A percentile compares a stretch with the other conserved stretches of the same genome.
These are phyloP conservation scores for Mantis religiosa DNA, from an alignment of 2,888 invertebrate genomes.

Conservation along the genomic window DNA sequence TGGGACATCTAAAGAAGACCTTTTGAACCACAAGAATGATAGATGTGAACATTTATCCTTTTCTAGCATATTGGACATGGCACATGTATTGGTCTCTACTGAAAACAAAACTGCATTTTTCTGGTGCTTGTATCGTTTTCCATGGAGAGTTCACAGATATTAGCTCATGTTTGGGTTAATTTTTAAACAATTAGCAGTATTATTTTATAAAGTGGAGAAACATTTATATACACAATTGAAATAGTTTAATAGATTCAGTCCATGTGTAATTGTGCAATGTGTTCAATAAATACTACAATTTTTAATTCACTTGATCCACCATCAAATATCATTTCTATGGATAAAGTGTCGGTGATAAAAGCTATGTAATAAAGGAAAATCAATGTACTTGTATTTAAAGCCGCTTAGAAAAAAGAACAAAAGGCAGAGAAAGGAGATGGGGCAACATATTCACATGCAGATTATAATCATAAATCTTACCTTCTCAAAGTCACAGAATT, in stretches of 20 bases:
- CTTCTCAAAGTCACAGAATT: slow-evolving; percentile 59
- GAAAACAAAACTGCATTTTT: background rate
- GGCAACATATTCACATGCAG: background rate
- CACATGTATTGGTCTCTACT: background rate
- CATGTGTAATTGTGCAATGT: background rate
- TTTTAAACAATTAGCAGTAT: too few relatives aligned
- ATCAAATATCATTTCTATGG: too few relatives aligned
- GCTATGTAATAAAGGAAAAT: background rate
- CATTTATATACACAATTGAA: background rate
- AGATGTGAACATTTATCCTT: background rate
- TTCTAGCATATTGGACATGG: background rate
- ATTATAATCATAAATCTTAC: slow-evolving; percentile 38
- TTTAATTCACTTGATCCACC: background rate
- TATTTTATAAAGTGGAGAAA: background rate
- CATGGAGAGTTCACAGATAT: background rate
- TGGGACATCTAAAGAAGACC: background rate
- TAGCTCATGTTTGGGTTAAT: too few relatives aligned
- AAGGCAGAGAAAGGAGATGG: too few relatives aligned
- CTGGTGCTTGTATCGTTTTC: background rate
- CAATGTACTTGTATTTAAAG: background rate
- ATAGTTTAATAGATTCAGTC: background rate
- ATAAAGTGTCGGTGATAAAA: background rate
- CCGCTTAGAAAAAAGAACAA: too few relatives aligned
- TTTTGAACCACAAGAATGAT: background rate
- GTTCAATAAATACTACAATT: background rate